phyloP scores from a whole-genome alignment of 2,113 vertebrate genomes.

The Chloroceryle aenea region DNA sequence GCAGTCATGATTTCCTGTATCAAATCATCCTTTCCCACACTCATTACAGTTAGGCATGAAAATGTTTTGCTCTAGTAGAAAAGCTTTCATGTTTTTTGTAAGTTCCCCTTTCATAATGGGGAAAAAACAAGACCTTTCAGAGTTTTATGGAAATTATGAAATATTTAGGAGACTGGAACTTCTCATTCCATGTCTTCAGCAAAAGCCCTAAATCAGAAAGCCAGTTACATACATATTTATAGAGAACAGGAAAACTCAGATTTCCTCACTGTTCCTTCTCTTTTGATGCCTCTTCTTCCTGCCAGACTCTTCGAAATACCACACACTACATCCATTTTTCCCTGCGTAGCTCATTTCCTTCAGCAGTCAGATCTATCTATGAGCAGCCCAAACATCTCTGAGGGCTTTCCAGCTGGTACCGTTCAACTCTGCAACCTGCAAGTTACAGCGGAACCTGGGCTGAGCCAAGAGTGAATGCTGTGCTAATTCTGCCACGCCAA shows the following conservation, averaged over 20 bases:
- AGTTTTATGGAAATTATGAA: not conserved
- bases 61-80: not conserved
- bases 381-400: not conserved
- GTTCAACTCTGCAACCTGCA: not conserved
- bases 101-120: not conserved
- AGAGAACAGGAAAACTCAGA: not conserved
- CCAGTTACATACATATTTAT: rapidly evolving
- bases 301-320: not conserved
- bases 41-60: not conserved
- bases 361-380: not conserved
- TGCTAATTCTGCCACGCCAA: not conserved
- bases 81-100: not conserved
- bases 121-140: not conserved
- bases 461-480: not conserved
- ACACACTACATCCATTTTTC: not conserved
- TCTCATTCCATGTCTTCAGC: not conserved
- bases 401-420: not conserved
- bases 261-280: conserved; percentile 6
- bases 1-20: not conserved
- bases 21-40: not conserved
- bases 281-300: conserved; percentile 33
- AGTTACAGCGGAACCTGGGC: not conserved
- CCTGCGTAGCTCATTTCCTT: not conserved
- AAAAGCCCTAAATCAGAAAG: not conserved
- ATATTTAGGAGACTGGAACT: not conserved